A percentile compares a stretch with the other conserved stretches of the same genome.
phyloP scores from a whole-genome alignment of 64 coral and sea anemone genomes.

The Montipora cactus region DNA sequence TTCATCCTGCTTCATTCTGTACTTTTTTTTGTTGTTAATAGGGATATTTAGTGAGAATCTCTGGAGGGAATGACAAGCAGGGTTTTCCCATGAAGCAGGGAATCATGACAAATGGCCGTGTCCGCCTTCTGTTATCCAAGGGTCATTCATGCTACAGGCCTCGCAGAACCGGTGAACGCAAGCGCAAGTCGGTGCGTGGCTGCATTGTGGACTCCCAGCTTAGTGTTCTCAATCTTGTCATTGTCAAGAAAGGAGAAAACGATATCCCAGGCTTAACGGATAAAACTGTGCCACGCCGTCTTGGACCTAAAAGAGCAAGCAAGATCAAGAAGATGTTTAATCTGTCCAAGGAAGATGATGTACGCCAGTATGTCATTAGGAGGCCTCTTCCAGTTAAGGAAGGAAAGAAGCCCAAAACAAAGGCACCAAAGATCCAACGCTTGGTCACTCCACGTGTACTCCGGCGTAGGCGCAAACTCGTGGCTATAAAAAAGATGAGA shows the following conservation, averaged over 20 bases:
- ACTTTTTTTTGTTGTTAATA: constrained; percentile 5
- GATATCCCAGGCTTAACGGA: constrained; percentile 97
- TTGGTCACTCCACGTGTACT: constrained; percentile 84
- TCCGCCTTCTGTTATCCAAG: constrained; percentile 92
- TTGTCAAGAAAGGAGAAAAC: constrained; percentile 97
- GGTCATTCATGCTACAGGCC: constrained; percentile 98
- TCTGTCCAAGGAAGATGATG: constrained; percentile 96
- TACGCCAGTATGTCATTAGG: constrained; percentile 94
- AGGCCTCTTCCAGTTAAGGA: constrained; percentile 86
- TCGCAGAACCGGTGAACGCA: constrained; percentile 91
- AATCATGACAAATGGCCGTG: constrained; percentile 99
- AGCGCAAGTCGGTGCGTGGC: constrained; percentile 97
- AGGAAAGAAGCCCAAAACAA: constrained; percentile 81
- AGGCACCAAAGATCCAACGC: constrained; percentile 95
- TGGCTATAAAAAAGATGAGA: constrained; percentile 88
- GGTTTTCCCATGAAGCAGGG: constrained; percentile 99
- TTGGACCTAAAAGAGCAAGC: constrained; percentile 93
- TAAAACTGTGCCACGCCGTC: constrained; percentile 79
- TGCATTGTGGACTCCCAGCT: constrained; percentile 97
- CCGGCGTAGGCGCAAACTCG: constrained; percentile 79
- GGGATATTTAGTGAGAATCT: constrained; percentile 97
- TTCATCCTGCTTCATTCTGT: neutral
- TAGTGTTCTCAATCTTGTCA: constrained; percentile 95
- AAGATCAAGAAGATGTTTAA: constrained; percentile 98
- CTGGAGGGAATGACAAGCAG: constrained; percentile 99